Base-by-base conservation (phyloP, 2,113 vertebrate genomes). In the Microtus oregoni region DNA sequence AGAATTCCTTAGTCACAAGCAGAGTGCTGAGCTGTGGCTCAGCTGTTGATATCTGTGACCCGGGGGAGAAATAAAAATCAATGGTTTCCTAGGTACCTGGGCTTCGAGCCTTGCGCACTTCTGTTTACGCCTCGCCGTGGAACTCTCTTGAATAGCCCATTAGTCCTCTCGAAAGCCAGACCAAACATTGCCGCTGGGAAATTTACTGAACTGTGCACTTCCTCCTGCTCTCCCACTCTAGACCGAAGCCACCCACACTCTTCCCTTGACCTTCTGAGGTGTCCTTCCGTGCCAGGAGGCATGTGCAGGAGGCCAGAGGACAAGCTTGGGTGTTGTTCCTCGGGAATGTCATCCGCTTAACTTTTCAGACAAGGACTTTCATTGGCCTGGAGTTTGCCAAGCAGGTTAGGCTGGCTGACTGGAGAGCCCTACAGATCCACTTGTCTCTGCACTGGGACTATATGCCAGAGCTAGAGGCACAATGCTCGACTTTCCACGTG, bases 81-180 rank as follows among this genome's bases (percentile, higher is more conserved):
- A 65, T 79, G 93, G 83, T 96, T 94, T 96, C 94, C 90, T 95
- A 92, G 93, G 94, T 76, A 67, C 83, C 65, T 86, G 81, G 2
- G 58, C 91, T 32, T 86, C 19, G 3, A 50, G 65, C 14, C 17
- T 77, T 7, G 4, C 5, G 24, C 38, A 35, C 38, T 77, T 85
- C 91, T 92, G 70, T 92, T 87, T 47, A 5, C 61, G 63, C 65
- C 75, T 95, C 0, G 0, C 14, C 50, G 90, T 76, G 90, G 55
- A 91, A 78, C 55, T 87, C 75, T 92, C 90, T 94, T 93, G 87
- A 81, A 72, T 92, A 90, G 44, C 30, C 81, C 68, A 78, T 92
- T 89, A 44, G 68, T n/a, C n/a, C 35, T 47, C 50, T 93, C 32
- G 28, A 91, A 76, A 95, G 68, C 83, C 93, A 98, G 76, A 79